Evolutionary conservation across 2,888 invertebrate genomes (phyloP).

Genomic region (Drosophila algonquin): DNA sequence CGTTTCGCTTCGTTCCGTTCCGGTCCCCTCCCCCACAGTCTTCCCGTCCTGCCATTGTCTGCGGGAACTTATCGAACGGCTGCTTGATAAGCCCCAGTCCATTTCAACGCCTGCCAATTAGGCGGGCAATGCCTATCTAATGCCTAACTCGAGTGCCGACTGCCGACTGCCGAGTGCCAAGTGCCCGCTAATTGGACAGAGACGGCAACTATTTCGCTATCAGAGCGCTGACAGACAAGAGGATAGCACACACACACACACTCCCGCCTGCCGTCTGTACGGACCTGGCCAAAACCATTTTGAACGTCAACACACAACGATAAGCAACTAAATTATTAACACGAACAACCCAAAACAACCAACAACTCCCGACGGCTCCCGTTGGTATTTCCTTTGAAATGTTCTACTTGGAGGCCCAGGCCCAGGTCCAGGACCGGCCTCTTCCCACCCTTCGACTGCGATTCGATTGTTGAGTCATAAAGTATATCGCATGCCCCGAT

Average conservation of each 20-base stretch:
- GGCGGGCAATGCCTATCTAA: slow-evolving; percentile 47
- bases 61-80: slow-evolving; percentile 35
- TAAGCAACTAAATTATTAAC: slow-evolving; percentile 82
- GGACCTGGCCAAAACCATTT: slow-evolving; percentile 61
- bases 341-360: slow-evolving; percentile 51
- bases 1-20: neutral
- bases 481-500: slow-evolving; percentile 69
- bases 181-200: slow-evolving; percentile 68
- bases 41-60: slow-evolving; percentile 54
- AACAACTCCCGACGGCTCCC: slow-evolving; percentile 48
- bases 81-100: slow-evolving; percentile 31
- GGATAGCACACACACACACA: slow-evolving; percentile 2
- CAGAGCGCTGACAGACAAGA: slow-evolving; percentile 59
- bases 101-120: slow-evolving; percentile 66
- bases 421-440: neutral
- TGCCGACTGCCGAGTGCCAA: slow-evolving; percentile 58
- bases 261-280: neutral
- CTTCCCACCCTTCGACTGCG: neutral
- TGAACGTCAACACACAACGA: slow-evolving; percentile 78
- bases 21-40: neutral
- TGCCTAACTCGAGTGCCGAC: slow-evolving; percentile 32
- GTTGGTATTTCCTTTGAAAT: slow-evolving; percentile 70
- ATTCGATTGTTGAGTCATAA: slow-evolving; percentile 63
- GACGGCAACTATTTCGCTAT: slow-evolving; percentile 42
- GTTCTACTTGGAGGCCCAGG: neutral